Percentiles rank a stretch among this genome's conserved stretches.
These are phyloP conservation scores for Cataglyphis cursor DNA, from an alignment of 2,888 invertebrate genomes.

Conservation along the genomic window DNA sequence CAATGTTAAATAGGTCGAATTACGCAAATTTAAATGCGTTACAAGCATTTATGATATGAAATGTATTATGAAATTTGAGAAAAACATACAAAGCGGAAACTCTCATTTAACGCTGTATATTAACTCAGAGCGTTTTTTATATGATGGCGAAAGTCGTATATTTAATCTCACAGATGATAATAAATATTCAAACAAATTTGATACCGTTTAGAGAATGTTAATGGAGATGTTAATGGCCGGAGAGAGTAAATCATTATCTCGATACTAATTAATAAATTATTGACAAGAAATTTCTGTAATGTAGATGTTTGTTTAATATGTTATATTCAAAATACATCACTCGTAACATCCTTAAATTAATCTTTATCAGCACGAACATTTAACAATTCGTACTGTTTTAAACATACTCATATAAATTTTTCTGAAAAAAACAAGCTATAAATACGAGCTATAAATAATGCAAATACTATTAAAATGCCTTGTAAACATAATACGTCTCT, in stretches of 20 bases:
- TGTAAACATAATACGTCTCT: neutral
- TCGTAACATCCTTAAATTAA: neutral
- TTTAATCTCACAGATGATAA: neutral
- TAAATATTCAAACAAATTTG: neutral
- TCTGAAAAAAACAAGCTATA: neutral
- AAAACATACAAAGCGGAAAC: neutral
- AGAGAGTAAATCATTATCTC: neutral
- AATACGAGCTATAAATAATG: neutral
- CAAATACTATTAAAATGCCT: neutral
- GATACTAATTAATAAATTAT: neutral
- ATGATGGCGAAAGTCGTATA: neutral
- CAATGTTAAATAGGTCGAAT: neutral
- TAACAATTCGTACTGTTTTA: neutral
- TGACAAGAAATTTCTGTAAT: neutral
- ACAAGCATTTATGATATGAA: conserved; percentile 1
- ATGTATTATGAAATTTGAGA: neutral
- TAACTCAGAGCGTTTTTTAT: neutral
- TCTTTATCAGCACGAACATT: neutral
- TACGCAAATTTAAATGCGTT: conserved; percentile 16
- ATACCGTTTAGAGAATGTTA: neutral
- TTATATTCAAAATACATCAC: too few species aligned
- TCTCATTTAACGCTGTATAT: neutral
- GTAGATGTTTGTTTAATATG: too few species aligned
- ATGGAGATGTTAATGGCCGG: too few species aligned
- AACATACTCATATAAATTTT: neutral